Conservation (phyloP, 2,797 vertebrate species). For the Oceanodroma leucorhoa region DNA sequence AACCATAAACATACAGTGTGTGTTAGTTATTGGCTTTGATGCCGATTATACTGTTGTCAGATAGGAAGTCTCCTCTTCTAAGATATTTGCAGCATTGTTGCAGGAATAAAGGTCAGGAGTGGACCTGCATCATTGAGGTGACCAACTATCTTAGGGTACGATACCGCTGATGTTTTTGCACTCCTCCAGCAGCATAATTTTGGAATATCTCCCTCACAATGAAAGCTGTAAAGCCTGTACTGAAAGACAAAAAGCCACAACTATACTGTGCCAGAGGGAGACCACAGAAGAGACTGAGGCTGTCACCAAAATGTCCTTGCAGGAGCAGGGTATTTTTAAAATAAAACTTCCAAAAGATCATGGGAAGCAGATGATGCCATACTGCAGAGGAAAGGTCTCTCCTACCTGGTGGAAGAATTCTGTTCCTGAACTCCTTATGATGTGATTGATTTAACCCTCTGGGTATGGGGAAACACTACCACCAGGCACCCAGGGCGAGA, state of each 20-base stretch:
- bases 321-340: background rate
- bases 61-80: background rate
- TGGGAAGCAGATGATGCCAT: background rate
- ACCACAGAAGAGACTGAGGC: background rate
- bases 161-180: background rate
- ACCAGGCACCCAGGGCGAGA: background rate
- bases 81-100: background rate
- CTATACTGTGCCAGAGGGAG: background rate
- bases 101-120: background rate
- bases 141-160: background rate
- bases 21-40: conserved; percentile 27
- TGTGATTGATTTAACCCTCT: background rate
- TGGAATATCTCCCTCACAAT: background rate
- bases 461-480: background rate
- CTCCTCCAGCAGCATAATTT: background rate
- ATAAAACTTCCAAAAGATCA: background rate
- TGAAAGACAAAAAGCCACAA: background rate
- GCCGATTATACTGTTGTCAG: background rate
- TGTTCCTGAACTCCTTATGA: background rate
- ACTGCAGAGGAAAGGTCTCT: background rate
- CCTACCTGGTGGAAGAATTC: background rate
- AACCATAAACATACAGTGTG: conserved; percentile 41
- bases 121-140: background rate
- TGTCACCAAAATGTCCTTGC: background rate
- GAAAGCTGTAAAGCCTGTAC: background rate